Conservation (phyloP, 2,797 vertebrate species). For the Neomorphus geoffroyi region DNA sequence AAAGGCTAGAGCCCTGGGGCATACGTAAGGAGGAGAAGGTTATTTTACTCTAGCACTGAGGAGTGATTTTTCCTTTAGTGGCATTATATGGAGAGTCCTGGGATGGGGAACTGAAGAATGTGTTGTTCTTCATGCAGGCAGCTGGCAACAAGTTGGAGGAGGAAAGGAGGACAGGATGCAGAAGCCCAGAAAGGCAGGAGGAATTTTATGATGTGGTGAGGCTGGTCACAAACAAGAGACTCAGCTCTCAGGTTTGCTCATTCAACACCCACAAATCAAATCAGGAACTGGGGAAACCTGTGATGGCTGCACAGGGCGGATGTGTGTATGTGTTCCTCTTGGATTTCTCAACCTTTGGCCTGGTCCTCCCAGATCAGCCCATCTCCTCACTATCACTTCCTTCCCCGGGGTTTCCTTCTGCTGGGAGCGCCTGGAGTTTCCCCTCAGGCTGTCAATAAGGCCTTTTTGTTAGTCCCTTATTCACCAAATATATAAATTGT, state of each 20-base stretch:
- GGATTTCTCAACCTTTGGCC: not conserved
- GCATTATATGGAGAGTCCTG: not conserved
- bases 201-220: not conserved
- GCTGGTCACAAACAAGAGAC: not conserved
- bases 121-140: not conserved
- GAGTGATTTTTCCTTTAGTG: not conserved
- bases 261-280: not conserved
- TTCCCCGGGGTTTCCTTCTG: not conserved
- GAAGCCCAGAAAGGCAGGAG: not conserved
- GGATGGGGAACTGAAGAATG: not conserved
- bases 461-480: not conserved
- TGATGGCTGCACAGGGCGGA: not conserved
- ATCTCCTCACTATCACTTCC: not conserved
- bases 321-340: not conserved
- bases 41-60: not conserved
- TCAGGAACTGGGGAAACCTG: not conserved
- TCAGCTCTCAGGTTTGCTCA: not conserved
- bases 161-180: not conserved
- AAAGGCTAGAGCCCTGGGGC: not conserved
- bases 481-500: not conserved
- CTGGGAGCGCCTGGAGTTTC: not conserved
- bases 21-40: not conserved
- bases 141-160: not conserved
- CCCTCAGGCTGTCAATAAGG: not conserved
- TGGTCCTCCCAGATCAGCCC: not conserved